phyloP scores from a whole-genome alignment of 2,113 vertebrate genomes.

The Larimichthys polyactis region DNA sequence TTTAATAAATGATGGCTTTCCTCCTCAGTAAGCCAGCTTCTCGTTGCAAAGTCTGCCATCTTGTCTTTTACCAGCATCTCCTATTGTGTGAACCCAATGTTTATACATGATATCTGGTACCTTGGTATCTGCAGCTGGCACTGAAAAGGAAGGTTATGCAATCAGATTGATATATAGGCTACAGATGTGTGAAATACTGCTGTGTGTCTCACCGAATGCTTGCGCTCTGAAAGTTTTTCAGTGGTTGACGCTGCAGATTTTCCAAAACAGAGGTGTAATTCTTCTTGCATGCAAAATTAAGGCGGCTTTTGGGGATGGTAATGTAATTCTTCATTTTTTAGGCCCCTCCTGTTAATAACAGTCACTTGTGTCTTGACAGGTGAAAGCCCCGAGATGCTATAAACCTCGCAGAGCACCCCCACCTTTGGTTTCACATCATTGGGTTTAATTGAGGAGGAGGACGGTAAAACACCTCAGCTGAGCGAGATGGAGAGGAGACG shows the following conservation, averaged over 20 bases:
- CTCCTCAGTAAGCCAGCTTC: constrained; percentile 21
- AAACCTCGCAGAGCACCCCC: constrained; percentile 63
- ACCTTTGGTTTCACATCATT: constrained; percentile 63
- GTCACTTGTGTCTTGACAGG: constrained; percentile 66
- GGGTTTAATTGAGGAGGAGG: constrained; percentile 71
- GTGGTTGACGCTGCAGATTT: constrained; percentile 58
- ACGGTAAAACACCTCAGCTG: constrained; percentile 69
- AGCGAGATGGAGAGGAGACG: constrained; percentile 51
- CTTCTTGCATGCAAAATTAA: constrained; percentile 53
- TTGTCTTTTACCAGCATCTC: not conserved
- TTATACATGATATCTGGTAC: constrained; percentile 3
- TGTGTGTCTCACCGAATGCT: constrained; percentile 19
- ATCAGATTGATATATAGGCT: constrained; percentile 1
- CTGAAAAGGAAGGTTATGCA: not conserved
- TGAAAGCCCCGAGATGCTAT: constrained; percentile 56
- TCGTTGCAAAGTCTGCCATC: not conserved
- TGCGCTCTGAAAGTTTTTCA: constrained; percentile 30
- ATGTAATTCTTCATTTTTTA: constrained; percentile 60
- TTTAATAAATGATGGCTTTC: constrained; percentile 31
- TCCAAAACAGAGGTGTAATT: constrained; percentile 20
- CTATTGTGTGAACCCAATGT: not conserved
- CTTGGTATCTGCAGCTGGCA: not conserved
- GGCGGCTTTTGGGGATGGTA: constrained; percentile 44
- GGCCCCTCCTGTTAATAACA: constrained; percentile 60
- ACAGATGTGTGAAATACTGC: constrained; percentile 47